A percentile compares a stretch with the other conserved stretches of the same genome.
Conservation (phyloP, 2,113 vertebrate species). For the Clarias gariepinus region DNA sequence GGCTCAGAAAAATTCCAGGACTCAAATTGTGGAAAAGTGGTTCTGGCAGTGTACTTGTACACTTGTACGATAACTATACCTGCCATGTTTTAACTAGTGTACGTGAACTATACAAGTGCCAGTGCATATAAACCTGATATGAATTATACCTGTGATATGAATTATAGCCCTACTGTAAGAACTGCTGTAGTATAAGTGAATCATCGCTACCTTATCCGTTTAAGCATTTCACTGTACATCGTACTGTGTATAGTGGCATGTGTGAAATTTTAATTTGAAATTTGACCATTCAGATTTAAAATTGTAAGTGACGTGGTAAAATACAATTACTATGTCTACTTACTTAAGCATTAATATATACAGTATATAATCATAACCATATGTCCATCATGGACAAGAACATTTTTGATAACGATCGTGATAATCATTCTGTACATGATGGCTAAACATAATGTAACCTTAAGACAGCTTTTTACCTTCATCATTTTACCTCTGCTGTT, state of each 20-base stretch:
- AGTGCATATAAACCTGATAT: not conserved
- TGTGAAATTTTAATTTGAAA: too few species aligned
- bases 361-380: not conserved
- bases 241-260: too few species aligned
- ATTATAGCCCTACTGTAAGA: not conserved
- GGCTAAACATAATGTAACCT: not conserved
- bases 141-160: not conserved
- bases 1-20: too few species aligned
- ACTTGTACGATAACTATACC: not conserved
- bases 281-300: not conserved
- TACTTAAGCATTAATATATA: not conserved
- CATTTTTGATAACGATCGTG: not conserved
- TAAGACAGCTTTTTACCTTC: not conserved
- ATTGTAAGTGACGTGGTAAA: not conserved
- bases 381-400: not conserved
- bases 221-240: too few species aligned
- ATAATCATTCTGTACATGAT: constrained; percentile 15
- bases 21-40: too few species aligned
- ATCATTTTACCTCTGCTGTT: not conserved
- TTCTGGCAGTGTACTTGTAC: too few species aligned
- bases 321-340: not conserved
- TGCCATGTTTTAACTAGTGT: not conserved
- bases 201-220: not conserved
- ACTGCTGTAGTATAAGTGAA: not conserved
- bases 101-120: not conserved